These are phyloP conservation scores for Hybognathus amarus DNA, from an alignment of 2,797 vertebrate genomes.

Conservation along the genomic window DNA sequence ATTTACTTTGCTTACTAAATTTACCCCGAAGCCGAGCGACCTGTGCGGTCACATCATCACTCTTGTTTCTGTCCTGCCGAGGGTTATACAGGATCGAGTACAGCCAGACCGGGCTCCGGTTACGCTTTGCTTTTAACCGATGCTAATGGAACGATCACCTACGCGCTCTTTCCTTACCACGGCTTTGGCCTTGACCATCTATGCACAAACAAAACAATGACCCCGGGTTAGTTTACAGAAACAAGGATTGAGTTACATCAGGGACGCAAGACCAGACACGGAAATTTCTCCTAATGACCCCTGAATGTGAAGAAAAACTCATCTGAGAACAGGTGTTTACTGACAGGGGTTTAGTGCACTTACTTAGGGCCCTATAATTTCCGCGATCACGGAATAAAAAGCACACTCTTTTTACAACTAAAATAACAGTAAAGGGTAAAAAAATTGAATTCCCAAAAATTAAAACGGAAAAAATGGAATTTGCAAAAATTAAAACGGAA, in stretches of 20 bases:
- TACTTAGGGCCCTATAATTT: no score
- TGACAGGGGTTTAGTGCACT: neutral
- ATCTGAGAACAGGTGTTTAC: neutral
- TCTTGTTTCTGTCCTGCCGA: neutral
- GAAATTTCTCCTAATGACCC: neutral
- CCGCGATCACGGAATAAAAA: no score
- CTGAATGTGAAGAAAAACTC: neutral
- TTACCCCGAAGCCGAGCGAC: neutral
- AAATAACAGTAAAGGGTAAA: no score
- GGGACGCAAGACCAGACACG: neutral
- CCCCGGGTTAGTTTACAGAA: slow-evolving; percentile 20
- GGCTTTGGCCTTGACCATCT: neutral
- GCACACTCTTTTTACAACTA: no score
- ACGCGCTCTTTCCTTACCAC: neutral
- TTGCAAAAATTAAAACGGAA: no score
- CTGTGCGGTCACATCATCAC: neutral
- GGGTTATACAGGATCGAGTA: slow-evolving; percentile 1
- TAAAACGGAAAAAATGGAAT: no score
- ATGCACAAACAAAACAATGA: slow-evolving; percentile 25
- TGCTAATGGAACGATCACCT: neutral
- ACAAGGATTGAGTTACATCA: slow-evolving; percentile 11
- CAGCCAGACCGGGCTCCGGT: neutral
- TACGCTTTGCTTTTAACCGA: slow-evolving; percentile 20
- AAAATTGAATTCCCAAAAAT: no score
- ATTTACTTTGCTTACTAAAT: slow-evolving; percentile 32